These are phyloP conservation scores for Syngnathoides biaculeatus DNA, from an alignment of 2,113 vertebrate genomes.

Conservation along the genomic window DNA sequence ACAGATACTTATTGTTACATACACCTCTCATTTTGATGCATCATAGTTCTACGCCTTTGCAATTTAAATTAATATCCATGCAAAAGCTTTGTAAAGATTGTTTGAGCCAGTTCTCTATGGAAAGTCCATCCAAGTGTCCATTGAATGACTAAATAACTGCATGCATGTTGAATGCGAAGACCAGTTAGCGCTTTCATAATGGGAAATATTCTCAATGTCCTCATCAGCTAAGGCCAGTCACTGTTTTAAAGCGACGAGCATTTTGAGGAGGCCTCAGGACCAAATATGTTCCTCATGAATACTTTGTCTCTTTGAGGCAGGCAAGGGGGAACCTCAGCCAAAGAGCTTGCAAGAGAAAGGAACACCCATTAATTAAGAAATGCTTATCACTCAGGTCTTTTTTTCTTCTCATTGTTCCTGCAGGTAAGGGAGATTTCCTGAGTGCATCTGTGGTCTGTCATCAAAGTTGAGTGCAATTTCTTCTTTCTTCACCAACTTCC, in stretches of 20 bases:
- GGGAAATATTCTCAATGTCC: constrained; percentile 31
- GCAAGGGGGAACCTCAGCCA: constrained; percentile 19
- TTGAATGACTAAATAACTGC: neutral
- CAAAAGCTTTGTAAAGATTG: too few relatives aligned
- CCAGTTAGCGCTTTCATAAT: constrained; percentile 9
- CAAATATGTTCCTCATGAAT: constrained; percentile 70
- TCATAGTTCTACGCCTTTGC: too few relatives aligned
- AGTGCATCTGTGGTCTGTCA: constrained; percentile 26
- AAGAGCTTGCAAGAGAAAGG: constrained; percentile 33
- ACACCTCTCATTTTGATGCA: too few relatives aligned
- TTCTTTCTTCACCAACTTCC: constrained; percentile 16
- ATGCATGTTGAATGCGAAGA: constrained; percentile 9
- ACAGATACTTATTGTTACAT: too few relatives aligned
- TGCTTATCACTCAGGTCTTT: constrained; percentile 26
- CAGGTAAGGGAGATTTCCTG: constrained; percentile 70
- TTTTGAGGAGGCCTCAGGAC: constrained; percentile 45
- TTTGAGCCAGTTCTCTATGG: too few relatives aligned
- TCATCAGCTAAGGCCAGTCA: constrained; percentile 48
- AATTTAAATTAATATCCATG: too few relatives aligned
- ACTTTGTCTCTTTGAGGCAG: constrained; percentile 19
- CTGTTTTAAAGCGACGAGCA: constrained; percentile 61
- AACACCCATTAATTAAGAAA: constrained; percentile 27
- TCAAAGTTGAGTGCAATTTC: constrained; percentile 60
- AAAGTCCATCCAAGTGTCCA: neutral
- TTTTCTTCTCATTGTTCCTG: constrained; percentile 30